These are phyloP conservation scores for Agrilus cyanescens DNA, from an alignment of 2,888 invertebrate species.

Conservation along the genomic window DNA sequence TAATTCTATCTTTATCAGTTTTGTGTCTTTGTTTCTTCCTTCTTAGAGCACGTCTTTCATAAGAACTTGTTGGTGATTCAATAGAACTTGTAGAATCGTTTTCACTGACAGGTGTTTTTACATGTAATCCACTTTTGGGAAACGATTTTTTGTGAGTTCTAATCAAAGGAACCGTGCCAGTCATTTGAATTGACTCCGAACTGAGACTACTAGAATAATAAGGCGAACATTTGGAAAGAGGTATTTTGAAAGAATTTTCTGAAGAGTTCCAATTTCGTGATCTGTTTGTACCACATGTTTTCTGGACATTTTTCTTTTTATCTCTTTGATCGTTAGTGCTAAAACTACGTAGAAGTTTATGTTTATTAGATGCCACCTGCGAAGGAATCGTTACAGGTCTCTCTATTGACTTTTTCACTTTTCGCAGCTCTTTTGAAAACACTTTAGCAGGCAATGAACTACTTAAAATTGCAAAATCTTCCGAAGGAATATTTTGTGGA, in stretches of 20 bases:
- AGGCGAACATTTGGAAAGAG: conserved; percentile 56
- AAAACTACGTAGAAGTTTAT: conserved; percentile 39
- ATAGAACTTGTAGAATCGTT: conserved; percentile 66
- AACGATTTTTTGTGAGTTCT: conserved; percentile 38
- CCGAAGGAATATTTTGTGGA: conserved; percentile 32
- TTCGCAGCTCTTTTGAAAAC: conserved; percentile 16
- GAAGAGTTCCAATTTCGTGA: conserved; percentile 21
- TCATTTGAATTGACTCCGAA: conserved; percentile 61
- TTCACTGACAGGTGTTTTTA: conserved; percentile 61
- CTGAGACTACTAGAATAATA: conserved; percentile 66
- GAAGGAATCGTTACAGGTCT: conserved; percentile 39
- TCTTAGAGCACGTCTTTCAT: conserved; percentile 51
- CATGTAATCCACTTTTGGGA: conserved; percentile 45
- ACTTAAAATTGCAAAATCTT: conserved; percentile 27
- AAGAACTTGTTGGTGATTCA: conserved; percentile 48
- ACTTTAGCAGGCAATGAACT: conserved; percentile 14
- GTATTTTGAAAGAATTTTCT: conserved; percentile 35
- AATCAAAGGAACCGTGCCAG: conserved; percentile 35
- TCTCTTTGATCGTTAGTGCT: conserved; percentile 33
- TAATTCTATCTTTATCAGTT: conserved; percentile 38
- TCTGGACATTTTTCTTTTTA: conserved; percentile 30
- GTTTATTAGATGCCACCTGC: conserved; percentile 38
- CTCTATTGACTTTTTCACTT: conserved; percentile 39
- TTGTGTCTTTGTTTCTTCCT: conserved; percentile 52
- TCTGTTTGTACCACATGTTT: conserved; percentile 22